Evolutionary conservation across 2,888 invertebrate species (phyloP), one percentile per base, ranked within the genome.

Genomic region (Hypselothyrea guttata): DNA sequence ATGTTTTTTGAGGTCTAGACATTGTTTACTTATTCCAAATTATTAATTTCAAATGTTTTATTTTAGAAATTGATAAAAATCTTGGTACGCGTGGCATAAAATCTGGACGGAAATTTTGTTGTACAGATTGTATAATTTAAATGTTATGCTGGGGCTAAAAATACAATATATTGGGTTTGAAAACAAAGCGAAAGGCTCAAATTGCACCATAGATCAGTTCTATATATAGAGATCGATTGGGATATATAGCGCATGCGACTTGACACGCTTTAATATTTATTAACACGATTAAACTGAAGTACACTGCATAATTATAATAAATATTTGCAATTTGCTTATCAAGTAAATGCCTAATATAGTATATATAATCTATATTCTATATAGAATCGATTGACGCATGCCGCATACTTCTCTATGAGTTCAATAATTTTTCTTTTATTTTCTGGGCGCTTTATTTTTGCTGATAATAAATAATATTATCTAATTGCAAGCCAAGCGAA

Each of bases 401-500:
- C n/a, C n/a, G 34, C 44, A 41, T 13, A 34, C 30, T 28, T 37
- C 34, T 44, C 38, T 34, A n/a, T 5, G 51, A 22, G 64, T 58
- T 73, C 34, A 61, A 68, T 46, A 52, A 40, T 55, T 51, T 48
- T 54, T 40, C 1, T 22, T n/a, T n/a, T n/a, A n/a, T n/a, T n/a
- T n/a, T n/a, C n/a, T n/a, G n/a, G n/a, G n/a, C n/a, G n/a, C n/a
- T n/a, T n/a, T n/a, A n/a, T n/a, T 49, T 66, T 38, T 28, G 52
- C 61, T 56, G 61, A 74, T 73, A 61, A 62, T 74, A 53, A 65
- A 61, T 56, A 52, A 44, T 61, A 65, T 73, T 76, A 76, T 77
- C 65, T 69, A 73, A 68, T 54, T 58, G 51, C 53, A 67, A 71
- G 41, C 44, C 16, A 47, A 42, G 47, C 59, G 28, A 54, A 46